These are phyloP conservation scores for Chironex yamaguchii DNA, from an alignment of 30 jellyfish, hydroid and myxozoan genomes.

Conservation along the genomic window DNA sequence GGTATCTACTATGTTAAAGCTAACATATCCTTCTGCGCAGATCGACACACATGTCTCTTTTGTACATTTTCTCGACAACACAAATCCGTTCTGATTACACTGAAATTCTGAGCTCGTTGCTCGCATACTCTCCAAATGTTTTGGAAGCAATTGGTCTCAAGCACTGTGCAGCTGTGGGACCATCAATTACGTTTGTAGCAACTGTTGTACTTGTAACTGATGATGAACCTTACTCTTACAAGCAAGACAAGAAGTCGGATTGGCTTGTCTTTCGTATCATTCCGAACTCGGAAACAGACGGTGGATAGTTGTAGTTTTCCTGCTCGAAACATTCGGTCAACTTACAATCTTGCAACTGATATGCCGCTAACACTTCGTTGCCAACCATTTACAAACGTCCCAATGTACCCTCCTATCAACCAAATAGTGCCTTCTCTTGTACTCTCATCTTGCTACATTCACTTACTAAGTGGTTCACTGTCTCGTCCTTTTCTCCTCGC, in stretches of 20 bases:
- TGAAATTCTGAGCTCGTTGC: neutral
- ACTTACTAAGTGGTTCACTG: too few species aligned
- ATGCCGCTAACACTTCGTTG: too few species aligned
- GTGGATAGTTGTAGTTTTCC: slow-evolving; percentile 72
- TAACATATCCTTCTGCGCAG: too few species aligned
- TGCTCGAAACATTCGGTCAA: slow-evolving; percentile 60
- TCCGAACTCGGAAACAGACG: slow-evolving; percentile 54
- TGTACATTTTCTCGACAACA: too few species aligned
- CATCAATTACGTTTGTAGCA: slow-evolving; percentile 27
- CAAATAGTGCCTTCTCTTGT: too few species aligned
- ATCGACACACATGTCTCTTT: too few species aligned
- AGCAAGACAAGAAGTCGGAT: slow-evolving; percentile 30
- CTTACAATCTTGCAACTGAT: slow-evolving; percentile 56
- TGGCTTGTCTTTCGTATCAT: slow-evolving; percentile 40
- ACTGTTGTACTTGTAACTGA: neutral
- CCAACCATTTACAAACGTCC: too few species aligned
- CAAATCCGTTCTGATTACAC: too few species aligned
- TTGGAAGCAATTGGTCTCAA: neutral
- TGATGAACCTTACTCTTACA: neutral
- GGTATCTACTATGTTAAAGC: too few species aligned
- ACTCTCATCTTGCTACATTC: too few species aligned
- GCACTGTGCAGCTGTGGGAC: slow-evolving; percentile 51
- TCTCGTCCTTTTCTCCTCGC: too few species aligned
- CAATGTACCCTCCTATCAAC: too few species aligned
- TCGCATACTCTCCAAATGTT: slow-evolving; percentile 24